Conservation (phyloP, 37 sponge, comb jelly and placozoan species). For the Amphimedon queenslandica region DNA sequence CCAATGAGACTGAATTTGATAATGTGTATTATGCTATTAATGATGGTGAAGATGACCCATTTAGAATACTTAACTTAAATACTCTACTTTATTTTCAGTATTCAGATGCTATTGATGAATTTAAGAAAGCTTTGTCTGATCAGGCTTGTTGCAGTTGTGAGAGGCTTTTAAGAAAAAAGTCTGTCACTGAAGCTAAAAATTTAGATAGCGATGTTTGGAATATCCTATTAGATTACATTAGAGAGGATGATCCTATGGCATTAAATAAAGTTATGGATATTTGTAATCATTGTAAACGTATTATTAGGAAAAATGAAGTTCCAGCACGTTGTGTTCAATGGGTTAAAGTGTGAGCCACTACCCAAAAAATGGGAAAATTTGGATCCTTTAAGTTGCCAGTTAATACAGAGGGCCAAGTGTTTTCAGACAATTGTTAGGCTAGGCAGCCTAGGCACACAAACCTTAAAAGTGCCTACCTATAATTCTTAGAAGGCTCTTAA, state of each 20-base stretch:
- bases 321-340: conserved; percentile 36
- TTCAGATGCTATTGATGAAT: no score
- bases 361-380: conserved; percentile 12
- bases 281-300: conserved; percentile 20
- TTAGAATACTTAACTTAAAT: no score
- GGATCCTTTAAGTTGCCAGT: conserved; percentile 27
- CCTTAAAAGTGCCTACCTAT: conserved; percentile 24
- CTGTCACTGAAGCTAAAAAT: conserved; percentile 17
- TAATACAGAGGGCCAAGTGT: conserved; percentile 33
- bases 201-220: conserved; percentile 14
- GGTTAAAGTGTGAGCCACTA: not conserved
- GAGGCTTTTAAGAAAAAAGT: conserved; percentile 9
- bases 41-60: no score
- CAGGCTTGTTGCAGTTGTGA: conserved; percentile 53
- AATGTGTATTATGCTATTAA: no score
- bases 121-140: no score
- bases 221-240: not conserved
- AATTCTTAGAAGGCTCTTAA: conserved; percentile 29
- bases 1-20: no score
- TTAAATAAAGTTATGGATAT: not conserved
- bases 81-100: no score
- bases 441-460: conserved; percentile 47
- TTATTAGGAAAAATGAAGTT: conserved; percentile 20
- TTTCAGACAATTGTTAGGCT: conserved; percentile 43
- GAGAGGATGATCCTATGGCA: not conserved